Base-by-base conservation (phyloP, 2,113 vertebrate species). In the Mola mola region DNA sequence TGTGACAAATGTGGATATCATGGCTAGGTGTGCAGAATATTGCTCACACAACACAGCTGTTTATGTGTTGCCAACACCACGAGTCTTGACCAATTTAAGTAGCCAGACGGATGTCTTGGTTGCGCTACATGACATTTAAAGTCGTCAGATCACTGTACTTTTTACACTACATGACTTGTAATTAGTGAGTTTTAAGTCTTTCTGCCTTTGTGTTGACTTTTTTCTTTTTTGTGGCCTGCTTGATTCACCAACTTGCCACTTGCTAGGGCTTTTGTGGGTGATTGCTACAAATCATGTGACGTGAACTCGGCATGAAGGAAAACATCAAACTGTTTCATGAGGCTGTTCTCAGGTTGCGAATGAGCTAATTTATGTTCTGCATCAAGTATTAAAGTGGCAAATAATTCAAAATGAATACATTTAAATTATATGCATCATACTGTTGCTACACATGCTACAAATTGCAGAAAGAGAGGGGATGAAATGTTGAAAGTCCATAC, bases 31-130 rank as follows among this genome's bases (percentile, higher is more conserved):
- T 13, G 22, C 41, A 55, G 37, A 49, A 59, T 44, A 59, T 68
- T 33, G 34, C 50, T 57, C 34, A 43, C 53, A 66, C 61, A 47
- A 64, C 49, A 52, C 47, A 50, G 48, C 37, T 33, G 25, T 37
- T 36, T 25, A 0, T 16, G n/a, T n/a, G n/a, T n/a, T n/a, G n/a
- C n/a, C n/a, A n/a, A n/a, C n/a, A n/a, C n/a, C n/a, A n/a, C n/a
- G n/a, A n/a, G n/a, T n/a, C n/a, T n/a, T n/a, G n/a, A n/a, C n/a
- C n/a, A n/a, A n/a, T n/a, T n/a, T n/a, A n/a, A n/a, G n/a, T n/a
- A n/a, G n/a, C n/a, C n/a, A n/a, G n/a, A n/a, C n/a, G n/a, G n/a
- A n/a, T n/a, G n/a, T n/a, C n/a, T n/a, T n/a, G n/a, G n/a, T n/a
- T n/a, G n/a, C n/a, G n/a, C n/a, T n/a, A n/a, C n/a, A n/a, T n/a